These are phyloP conservation scores for Oithona nana DNA, from an alignment of 2,888 invertebrate genomes.

Conservation along the genomic window DNA sequence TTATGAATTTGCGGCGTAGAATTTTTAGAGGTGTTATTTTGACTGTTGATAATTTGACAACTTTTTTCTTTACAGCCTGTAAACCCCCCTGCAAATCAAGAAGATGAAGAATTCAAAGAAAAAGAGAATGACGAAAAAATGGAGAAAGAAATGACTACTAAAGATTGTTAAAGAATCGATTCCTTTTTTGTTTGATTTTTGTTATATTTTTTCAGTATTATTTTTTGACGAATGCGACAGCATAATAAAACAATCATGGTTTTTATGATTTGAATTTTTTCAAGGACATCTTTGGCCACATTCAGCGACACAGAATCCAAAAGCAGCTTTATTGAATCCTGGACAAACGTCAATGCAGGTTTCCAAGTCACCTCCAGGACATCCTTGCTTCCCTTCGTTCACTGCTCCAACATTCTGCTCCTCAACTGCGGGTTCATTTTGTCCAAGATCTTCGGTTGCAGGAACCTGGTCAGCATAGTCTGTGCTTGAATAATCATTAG, in stretches of 20 bases:
- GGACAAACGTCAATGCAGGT: conserved; percentile 10
- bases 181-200: no score
- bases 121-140: not conserved
- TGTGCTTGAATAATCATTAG: no score
- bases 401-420: not conserved
- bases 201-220: no score
- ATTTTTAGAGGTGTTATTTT: not conserved
- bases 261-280: not conserved
- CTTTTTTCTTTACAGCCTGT: not conserved
- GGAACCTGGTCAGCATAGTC: no score
- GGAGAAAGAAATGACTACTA: conserved; percentile 3
- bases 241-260: no score
- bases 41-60: not conserved
- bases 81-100: not conserved
- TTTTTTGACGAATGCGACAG: no score
- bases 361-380: conserved; percentile 6
- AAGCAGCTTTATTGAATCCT: not conserved
- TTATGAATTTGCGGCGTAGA: no score
- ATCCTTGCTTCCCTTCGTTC: not conserved
- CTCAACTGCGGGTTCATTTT: no score
- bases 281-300: conserved; percentile 9
- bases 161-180: no score
- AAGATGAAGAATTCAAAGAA: not conserved
- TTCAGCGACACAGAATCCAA: not conserved
- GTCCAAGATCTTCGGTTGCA: no score